Percentiles rank a stretch among this genome's conserved stretches.
phyloP scores from a whole-genome alignment of 2,113 vertebrate genomes.

The Corvus cornix region DNA sequence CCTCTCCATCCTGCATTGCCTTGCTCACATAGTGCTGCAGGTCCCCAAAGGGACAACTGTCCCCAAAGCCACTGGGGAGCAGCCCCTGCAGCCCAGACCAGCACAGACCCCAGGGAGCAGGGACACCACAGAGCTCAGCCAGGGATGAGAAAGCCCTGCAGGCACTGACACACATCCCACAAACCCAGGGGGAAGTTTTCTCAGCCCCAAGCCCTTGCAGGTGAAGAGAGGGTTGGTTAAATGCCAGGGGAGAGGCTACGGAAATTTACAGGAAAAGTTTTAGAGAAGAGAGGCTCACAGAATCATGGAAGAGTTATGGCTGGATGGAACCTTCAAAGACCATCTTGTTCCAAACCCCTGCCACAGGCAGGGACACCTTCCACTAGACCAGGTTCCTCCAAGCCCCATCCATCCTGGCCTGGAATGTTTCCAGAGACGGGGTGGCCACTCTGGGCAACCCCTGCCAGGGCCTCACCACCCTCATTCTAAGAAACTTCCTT shows the following conservation, averaged over 20 bases:
- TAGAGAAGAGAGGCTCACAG: neutral
- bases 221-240: neutral
- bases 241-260: neutral
- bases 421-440: neutral
- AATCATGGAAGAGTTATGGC: neutral
- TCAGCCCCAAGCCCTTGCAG: neutral
- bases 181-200: rapidly evolving
- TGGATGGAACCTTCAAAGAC: neutral
- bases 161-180: neutral
- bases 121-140: neutral
- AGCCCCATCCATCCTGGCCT: neutral
- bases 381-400: neutral
- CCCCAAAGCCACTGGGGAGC: neutral
- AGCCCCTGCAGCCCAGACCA: neutral
- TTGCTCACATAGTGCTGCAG: neutral
- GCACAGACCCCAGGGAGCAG: rapidly evolving
- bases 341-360: neutral
- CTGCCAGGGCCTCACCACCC: neutral
- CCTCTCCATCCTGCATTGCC: neutral
- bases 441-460: neutral
- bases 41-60: neutral
- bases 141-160: neutral
- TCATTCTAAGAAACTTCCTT: neutral
- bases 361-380: neutral
- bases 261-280: neutral